Evolutionary conservation across 2,797 vertebrate species (phyloP), one percentile per base, ranked within the genome.

Genomic region (Manis javanica): DNA sequence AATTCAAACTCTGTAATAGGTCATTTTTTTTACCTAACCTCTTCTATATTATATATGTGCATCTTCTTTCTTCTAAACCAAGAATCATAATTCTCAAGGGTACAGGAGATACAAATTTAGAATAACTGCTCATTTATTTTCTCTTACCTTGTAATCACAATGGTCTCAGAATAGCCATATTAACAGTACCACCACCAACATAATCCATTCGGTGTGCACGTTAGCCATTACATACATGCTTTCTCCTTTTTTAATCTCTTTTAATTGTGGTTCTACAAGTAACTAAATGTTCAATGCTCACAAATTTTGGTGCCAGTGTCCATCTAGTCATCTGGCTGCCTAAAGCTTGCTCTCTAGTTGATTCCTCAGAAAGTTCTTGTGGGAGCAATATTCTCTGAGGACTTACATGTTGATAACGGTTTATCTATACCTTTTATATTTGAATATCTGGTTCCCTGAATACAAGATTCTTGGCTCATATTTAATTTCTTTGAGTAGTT

Each of bases 401-500:
- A 75, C 15, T 82, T 81, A n/a, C 21, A 49, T 81, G 23, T 82
- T 59, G 13, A 23, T 81, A 79, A 69, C 39, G 49, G n/a, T 29
- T 95, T 84, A 87, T 49, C 37, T 74, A 57, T 72, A 42, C 1
- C 11, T 51, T 66, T 92, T 77, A 7, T 74, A 37, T 14, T 82
- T 87, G 31, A 69, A 90, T 77, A 42, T 78, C 16, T 6, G 13
- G 64, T 82, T 91, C 24, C 14, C 21, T 34, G 12, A 71, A 49
- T 63, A 57, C 8, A 90, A 96, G 63, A 87, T 83, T 78, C 18
- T 83, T 78, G 31, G 1, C 4, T 91, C 14, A 61, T 9, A 53
- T 79, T 83, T 91, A 53, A 55, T 74, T 88, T 85, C 26, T 53
- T 87, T 75, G 24, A 57, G n/a, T 82, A 53, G n/a, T 94, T 39